Evolutionary conservation across 2,113 vertebrate species (phyloP), one percentile per base, ranked within the genome.

Genomic region (Oreamnos americanus): DNA sequence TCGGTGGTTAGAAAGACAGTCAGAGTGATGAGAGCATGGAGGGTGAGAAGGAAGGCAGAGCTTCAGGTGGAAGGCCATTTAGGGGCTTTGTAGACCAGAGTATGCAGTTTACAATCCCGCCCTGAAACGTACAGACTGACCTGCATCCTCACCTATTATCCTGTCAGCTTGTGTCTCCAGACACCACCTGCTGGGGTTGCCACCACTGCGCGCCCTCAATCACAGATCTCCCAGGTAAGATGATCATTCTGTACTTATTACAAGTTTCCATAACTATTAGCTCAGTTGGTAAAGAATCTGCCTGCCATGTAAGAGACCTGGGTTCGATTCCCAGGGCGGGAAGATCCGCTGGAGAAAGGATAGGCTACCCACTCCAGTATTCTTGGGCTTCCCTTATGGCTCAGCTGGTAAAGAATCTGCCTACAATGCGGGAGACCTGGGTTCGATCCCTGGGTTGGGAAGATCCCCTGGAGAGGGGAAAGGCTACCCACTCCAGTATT

Each of bases 291-390:
- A 39, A 39, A 71, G 67, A 71, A 39, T 71, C 79, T 78, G 55
- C 49, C 71, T n/a, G 21, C 26, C 74, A 87, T 60, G 19, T 71
- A 39, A 11, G 67, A 71, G 67, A 71, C n/a, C 67, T 0, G 0
- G 67, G 67, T 39, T 71, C 1, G 0, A 39, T 71, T 23, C n/a
- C n/a, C 3, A 12, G n/a, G 67, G 1, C 0, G 0, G 67, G n/a
- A 71, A 71, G 19, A 39, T 71, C n/a, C 0, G 1, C 9, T 21
- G n/a, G 67, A 36, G n/a, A 71, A 71, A 39, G 19, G 67, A 39
- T 71, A 23, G 5, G 9, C 67, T 71, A 39, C 9, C n/a, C n/a
- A 71, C 19, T 71, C n/a, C 64, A 71, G 64, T 71, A 12, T 71
- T 71, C 64, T 71, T 71, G 19, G 36, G 36, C 36, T 43, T 74